Percentiles rank a stretch among this genome's conserved stretches.
Evolutionary conservation across 2,113 vertebrate species (phyloP).

Genomic region (Rhabdomys dilectus): DNA sequence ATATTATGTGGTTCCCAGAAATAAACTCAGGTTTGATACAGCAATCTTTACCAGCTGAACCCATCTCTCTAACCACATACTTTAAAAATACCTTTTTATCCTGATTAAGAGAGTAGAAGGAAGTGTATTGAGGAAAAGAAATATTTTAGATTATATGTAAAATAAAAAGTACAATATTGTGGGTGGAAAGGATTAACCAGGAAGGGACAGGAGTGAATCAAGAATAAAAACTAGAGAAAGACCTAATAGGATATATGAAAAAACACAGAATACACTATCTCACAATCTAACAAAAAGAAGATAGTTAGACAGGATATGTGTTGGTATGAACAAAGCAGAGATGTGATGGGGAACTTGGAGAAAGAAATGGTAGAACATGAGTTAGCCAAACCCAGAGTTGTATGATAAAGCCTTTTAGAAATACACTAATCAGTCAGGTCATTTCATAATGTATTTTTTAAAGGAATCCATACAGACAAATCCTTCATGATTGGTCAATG

Average conservation of each 20-base stretch:
- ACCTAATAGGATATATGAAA: neutral
- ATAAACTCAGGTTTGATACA: neutral
- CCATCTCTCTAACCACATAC: neutral
- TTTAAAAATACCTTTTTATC: neutral
- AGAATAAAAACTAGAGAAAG: neutral
- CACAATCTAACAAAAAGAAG: too few species aligned
- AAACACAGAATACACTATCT: neutral
- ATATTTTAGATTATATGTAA: neutral
- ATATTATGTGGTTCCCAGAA: neutral
- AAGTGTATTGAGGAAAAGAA: neutral
- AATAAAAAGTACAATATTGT: neutral
- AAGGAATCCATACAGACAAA: neutral
- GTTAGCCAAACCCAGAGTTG: neutral
- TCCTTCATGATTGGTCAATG: neutral
- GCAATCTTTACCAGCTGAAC: neutral
- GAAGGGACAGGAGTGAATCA: too few species aligned
- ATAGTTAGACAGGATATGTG: neutral
- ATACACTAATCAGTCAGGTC: neutral
- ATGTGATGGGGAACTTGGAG: neutral
- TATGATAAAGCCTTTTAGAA: neutral
- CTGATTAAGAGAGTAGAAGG: neutral
- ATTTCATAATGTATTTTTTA: neutral
- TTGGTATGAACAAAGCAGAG: neutral
- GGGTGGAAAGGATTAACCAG: neutral
- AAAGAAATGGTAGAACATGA: neutral